Evolutionary conservation across 2,888 invertebrate genomes (phyloP), one percentile per base, ranked within the genome.

Genomic region (Oeneis ivallda): DNA sequence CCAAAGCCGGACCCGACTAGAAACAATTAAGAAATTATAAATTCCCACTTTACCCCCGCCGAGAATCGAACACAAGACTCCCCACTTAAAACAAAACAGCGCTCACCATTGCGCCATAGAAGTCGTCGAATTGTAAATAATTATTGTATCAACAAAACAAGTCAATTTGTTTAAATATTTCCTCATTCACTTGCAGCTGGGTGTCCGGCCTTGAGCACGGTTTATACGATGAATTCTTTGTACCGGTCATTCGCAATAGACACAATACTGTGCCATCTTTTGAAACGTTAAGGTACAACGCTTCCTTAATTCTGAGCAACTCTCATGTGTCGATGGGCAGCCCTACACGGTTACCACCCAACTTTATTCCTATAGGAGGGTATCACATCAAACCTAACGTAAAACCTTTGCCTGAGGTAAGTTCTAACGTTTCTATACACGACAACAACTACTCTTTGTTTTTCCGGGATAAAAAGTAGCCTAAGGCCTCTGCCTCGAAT

Each of bases 261-360:
- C 39, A 47, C 1, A 26, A 58, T 26, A 15, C 45, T 41, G 65
- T 62, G 10, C 62, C 60, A 0, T 10, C 61, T 6, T 62, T 66
- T 34, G 62, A 57, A 9, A 37, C 37, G 8, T 17, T 60, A 1
- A 60, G 73, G 37, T 78, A 77, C 64, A 86, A 86, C 32, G 83
- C 75, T 0, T 86, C 87, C 0, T 66, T 89, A 34, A 70, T 86
- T 39, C 70, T 89, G 4, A 83, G 81, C 2, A 87, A 87, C 64
- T 83, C 88, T 0, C 83, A 87, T 45, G 74, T 80, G 0, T 83
- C 84, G 0, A 64, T 79, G 2, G 82, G 84, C 6, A 68, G 64
- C 10, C 69, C 80, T 1, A 64, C 72, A 0, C 72, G 75, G 2
- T 47, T 87, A 7, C 88, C 88, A 0, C 84, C 81, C 57, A 83